Base-by-base conservation (phyloP, 2,888 invertebrate species). In the Eumerus sabulonum region DNA sequence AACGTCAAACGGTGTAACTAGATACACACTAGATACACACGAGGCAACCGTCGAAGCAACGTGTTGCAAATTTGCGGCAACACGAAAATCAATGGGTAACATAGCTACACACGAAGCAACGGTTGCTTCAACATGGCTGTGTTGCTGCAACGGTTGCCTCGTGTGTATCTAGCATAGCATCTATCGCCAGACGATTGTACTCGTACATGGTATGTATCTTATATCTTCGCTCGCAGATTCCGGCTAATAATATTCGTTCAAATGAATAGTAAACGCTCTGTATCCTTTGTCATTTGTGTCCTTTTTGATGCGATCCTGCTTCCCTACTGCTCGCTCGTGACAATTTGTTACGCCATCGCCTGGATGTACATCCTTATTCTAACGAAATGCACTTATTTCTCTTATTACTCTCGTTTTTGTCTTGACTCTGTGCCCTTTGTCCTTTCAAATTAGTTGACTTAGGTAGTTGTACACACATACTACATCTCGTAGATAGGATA, bases 281-380 rank as follows among this genome's bases (percentile, higher is more conserved):
- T 71, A 76, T 76, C 71, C 60, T 56, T 48, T 16, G 12, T 60
- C 63, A 51, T 51, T 72, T 62, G 54, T 57, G 60, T 54, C 68
- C 45, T 17, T 38, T 48, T 35, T 40, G 59, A 60, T 64, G 51
- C 63, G 59, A 50, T 59, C n/a, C 35, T 27, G 17, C 13, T 47
- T 9, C 12, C 27, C n/a, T 9, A 40, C 16, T 19, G 42, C 38
- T 9, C 38, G 51, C 71, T 60, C 76, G 71, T 71, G 76, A 48
- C 76, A 76, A 76, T 76, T 76, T 56, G 76, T 72, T 60, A 72
- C 76, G 76, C 76, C 48, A 60, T 60, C 57, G 64, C 71, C 53
- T 18, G 45, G 16, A 51, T 57, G 27, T 57, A 59, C 45, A 70
- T 76, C 51, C 51, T 63, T 27, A 36, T 38, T 54, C 60, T 67